Evolutionary conservation across 2,888 invertebrate species (phyloP).

Genomic region (Clivina fossor): DNA sequence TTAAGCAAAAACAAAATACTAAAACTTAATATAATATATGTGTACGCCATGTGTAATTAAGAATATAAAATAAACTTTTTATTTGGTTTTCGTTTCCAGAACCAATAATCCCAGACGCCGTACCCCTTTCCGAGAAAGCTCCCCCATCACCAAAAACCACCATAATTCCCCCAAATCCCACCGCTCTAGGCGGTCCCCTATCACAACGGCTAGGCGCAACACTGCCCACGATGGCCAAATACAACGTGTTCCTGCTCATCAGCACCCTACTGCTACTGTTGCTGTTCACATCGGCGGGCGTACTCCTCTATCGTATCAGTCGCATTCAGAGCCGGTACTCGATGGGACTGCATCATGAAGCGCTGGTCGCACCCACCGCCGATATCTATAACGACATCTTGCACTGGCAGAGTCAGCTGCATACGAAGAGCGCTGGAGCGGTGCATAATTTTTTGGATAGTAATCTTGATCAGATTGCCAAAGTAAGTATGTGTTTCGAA

Average conservation of each 20-base stretch:
- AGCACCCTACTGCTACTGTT: slow-evolving; percentile 60
- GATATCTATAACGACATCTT: slow-evolving; percentile 69
- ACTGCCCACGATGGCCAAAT: slow-evolving; percentile 50
- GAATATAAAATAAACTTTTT: no score
- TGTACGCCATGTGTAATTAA: no score
- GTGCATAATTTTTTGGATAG: slow-evolving; percentile 74
- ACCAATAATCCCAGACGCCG: no score
- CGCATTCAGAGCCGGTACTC: slow-evolving; percentile 52
- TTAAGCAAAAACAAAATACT: no score
- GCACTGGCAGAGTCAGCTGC: slow-evolving; percentile 69
- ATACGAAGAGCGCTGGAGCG: slow-evolving; percentile 71
- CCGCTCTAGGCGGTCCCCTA: slow-evolving; percentile 32
- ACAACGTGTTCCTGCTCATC: slow-evolving; percentile 57
- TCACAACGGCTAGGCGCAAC: not conserved
- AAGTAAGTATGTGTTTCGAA: no score
- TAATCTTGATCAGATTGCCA: slow-evolving; percentile 78
- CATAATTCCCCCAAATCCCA: no score
- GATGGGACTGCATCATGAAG: slow-evolving; percentile 51
- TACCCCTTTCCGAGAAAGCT: no score
- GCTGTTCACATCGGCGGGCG: slow-evolving; percentile 60
- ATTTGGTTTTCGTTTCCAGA: no score
- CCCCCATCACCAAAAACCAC: no score
- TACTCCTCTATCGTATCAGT: slow-evolving; percentile 61
- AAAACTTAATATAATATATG: no score
- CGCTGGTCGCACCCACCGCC: slow-evolving; percentile 55